phyloP scores from a whole-genome alignment of 2,113 vertebrate genomes.

The Jaculus jaculus region DNA sequence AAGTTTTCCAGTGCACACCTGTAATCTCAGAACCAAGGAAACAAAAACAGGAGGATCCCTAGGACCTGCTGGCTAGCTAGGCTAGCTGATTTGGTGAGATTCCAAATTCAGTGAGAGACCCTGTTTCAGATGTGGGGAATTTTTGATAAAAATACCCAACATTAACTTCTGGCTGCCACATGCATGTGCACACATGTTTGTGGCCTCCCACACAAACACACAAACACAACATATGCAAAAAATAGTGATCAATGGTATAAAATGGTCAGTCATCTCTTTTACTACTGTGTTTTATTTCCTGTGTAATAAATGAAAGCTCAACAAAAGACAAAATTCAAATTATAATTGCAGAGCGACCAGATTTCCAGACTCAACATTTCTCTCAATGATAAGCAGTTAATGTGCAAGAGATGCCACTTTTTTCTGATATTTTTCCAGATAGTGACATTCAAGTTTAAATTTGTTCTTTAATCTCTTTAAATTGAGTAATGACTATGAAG shows the following conservation, averaged over 20 bases:
- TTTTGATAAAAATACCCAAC: no score
- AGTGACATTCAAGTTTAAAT: not conserved
- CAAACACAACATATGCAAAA: no score
- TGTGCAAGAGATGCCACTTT: not conserved
- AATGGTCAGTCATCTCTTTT: not conserved
- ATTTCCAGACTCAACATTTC: not conserved
- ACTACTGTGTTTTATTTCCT: not conserved
- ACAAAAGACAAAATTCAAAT: not conserved
- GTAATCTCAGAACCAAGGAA: no score
- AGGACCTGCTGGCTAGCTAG: no score
- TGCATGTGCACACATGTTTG: no score
- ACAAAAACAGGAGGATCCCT: no score
- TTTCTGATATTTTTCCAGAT: not conserved
- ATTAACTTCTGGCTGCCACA: no score
- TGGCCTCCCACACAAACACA: no score
- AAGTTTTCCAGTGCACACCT: no score
- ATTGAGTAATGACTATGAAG: not conserved
- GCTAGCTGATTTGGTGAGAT: no score
- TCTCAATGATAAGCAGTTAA: not conserved
- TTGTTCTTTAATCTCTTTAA: not conserved
- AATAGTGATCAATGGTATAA: not conserved
- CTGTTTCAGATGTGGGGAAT: no score
- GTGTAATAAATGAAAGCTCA: not conserved
- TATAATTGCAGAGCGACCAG: not conserved
- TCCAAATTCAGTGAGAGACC: no score